Evolutionary conservation across 1,140 invertebrate species (phyloP).

Genomic region (Uloborus diversus): DNA sequence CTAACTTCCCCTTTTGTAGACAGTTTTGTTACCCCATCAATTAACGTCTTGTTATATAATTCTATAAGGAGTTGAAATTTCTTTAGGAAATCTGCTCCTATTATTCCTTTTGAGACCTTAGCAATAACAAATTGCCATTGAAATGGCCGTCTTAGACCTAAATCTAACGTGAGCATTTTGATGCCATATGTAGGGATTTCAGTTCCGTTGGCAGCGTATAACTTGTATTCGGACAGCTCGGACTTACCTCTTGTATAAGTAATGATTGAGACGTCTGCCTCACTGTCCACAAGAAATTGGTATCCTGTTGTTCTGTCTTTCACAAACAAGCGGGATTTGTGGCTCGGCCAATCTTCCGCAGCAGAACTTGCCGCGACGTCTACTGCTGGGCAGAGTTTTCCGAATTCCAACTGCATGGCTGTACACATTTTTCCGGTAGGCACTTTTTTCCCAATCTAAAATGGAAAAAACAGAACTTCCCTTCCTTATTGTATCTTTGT

Average conservation of each 20-base stretch:
- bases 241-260: neutral
- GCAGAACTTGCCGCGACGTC: constrained; percentile 19
- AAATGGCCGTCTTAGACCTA: constrained; percentile 11
- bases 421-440: neutral
- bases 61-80: constrained; percentile 23
- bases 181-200: neutral
- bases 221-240: neutral
- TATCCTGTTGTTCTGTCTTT: neutral
- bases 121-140: constrained; percentile 21
- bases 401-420: constrained; percentile 7
- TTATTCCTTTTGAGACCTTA: constrained; percentile 18
- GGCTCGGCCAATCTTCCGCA: neutral
- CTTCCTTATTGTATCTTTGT: neutral
- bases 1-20: neutral
- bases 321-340: constrained; percentile 31
- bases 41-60: constrained; percentile 5
- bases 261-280: neutral
- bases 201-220: constrained; percentile 31
- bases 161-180: constrained; percentile 1
- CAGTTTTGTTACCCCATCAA: constrained; percentile 9
- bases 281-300: constrained; percentile 13
- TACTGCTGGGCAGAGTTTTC: neutral
- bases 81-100: constrained; percentile 19
- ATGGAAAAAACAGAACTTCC: neutral
- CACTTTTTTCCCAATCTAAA: constrained; percentile 9